Evolutionary conservation across 2,113 vertebrate genomes (phyloP).

Genomic region (Blennius ocellaris): DNA sequence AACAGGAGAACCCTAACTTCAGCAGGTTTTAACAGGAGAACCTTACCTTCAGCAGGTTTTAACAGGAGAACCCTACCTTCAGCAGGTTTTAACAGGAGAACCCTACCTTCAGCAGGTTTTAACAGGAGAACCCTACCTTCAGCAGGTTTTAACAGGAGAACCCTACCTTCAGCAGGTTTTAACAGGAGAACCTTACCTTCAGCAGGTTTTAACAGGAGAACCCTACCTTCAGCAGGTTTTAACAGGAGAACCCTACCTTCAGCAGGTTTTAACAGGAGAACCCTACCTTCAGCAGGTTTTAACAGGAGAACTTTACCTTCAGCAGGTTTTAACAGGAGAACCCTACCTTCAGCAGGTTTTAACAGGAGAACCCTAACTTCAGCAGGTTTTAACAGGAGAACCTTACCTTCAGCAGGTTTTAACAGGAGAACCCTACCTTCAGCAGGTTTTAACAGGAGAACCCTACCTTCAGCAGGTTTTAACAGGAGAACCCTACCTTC

Average conservation of each 20-base stretch:
- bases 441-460: conserved; percentile 1
- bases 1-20: neutral
- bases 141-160: conserved; percentile 1
- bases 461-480: conserved; percentile 2
- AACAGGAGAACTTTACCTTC: neutral
- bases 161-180: conserved; percentile 2
- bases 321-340: conserved; percentile 1
- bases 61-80: neutral
- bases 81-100: conserved; percentile 1
- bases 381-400: conserved; percentile 1
- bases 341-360: conserved; percentile 2
- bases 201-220: conserved; percentile 1
- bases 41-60: conserved; percentile 3
- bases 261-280: conserved; percentile 1
- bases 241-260: neutral
- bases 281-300: conserved; percentile 2
- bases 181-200: neutral
- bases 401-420: conserved; percentile 3
- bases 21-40: conserved; percentile 1
- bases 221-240: conserved; percentile 2
- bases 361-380: neutral
- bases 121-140: neutral
- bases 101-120: conserved; percentile 2
- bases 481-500: neutral
- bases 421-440: neutral